Evolutionary conservation across 2,888 invertebrate genomes (phyloP).

Genomic region (Axea sp.): DNA sequence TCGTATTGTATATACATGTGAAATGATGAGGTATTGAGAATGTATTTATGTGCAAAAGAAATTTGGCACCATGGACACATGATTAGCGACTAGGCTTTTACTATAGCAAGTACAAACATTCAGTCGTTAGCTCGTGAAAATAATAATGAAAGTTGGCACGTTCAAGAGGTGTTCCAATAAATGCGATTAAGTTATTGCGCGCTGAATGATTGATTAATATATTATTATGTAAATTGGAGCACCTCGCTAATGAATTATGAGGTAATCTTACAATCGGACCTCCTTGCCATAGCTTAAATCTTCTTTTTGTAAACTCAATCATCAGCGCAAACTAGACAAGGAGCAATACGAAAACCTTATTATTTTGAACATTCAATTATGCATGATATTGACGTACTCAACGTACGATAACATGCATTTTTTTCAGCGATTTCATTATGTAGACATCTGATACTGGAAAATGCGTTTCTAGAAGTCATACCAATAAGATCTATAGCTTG

Average conservation of each 20-base stretch:
- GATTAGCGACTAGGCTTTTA: constrained; percentile 25
- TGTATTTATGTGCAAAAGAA: constrained; percentile 7
- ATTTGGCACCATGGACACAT: not conserved
- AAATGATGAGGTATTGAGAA: constrained; percentile 12
- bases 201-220: not conserved
- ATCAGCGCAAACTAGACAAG: constrained; percentile 2
- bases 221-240: not conserved
- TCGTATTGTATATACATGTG: constrained; percentile 4
- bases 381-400: too few relatives aligned
- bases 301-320: constrained; percentile 19
- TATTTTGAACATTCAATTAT: not conserved
- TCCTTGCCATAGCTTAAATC: constrained; percentile 20
- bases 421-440: not conserved
- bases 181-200: not conserved
- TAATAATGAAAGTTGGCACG: constrained; percentile 7
- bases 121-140: constrained; percentile 14
- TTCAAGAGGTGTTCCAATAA: not conserved
- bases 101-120: constrained; percentile 31
- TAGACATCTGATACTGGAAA: constrained; percentile 1
- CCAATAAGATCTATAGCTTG: not conserved
- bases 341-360: not conserved
- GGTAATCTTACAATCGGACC: constrained; percentile 2
- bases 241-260: not conserved
- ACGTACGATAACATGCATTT: not conserved
- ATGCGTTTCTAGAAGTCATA: constrained; percentile 3